Percentiles rank a stretch among this genome's conserved stretches.
Conservation (phyloP, 1,140 invertebrate species). For the Ephestia elutella region DNA sequence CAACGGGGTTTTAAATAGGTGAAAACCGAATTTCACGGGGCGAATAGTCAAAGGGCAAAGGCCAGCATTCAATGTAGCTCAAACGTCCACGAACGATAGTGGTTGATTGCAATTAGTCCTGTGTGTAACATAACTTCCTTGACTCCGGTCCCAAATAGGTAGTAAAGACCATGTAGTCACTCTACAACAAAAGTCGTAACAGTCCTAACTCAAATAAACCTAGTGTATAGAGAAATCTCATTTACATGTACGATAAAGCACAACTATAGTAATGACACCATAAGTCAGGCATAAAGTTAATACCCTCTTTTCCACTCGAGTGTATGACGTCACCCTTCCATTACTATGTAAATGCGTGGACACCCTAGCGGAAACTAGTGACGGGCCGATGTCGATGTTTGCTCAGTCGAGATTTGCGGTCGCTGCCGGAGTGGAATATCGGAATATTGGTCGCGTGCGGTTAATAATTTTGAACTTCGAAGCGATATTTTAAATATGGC, state of each 20-base stretch:
- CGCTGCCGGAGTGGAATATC: neutral
- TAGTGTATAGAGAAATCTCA: neutral
- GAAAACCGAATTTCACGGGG: too few relatives aligned
- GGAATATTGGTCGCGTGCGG: neutral
- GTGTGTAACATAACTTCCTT: too few relatives aligned
- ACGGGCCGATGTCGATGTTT: slow-evolving; percentile 1
- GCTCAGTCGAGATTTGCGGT: neutral
- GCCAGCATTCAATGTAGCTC: too few relatives aligned
- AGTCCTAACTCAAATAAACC: neutral
- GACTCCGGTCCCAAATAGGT: too few relatives aligned
- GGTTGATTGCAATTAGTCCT: too few relatives aligned
- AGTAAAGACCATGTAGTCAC: too few relatives aligned
- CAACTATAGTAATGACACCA: neutral
- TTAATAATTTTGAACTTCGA: neutral
- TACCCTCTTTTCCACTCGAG: neutral
- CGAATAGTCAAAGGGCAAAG: too few relatives aligned
- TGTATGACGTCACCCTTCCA: neutral
- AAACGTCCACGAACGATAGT: too few relatives aligned
- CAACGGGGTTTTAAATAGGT: too few relatives aligned
- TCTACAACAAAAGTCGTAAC: too few relatives aligned
- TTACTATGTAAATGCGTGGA: slow-evolving; percentile 3
- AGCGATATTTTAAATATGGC: neutral
- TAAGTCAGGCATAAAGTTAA: slow-evolving; percentile 1
- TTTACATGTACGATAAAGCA: neutral
- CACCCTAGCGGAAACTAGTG: slow-evolving; percentile 1